phyloP scores from a whole-genome alignment of 2,113 vertebrate species.

The Eonycteris spelaea region DNA sequence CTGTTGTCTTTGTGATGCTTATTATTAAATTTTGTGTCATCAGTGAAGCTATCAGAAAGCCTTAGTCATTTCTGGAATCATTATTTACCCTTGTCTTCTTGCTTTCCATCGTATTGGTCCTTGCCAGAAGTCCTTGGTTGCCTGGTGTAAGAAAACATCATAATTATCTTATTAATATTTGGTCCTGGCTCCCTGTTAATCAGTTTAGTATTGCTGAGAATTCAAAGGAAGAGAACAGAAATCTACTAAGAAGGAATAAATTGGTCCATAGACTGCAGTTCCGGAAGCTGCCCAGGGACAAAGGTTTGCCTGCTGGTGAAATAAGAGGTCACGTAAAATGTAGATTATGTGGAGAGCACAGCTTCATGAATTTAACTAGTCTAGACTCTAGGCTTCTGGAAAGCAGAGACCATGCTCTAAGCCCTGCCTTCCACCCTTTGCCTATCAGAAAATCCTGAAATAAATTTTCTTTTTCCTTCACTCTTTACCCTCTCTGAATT shows the following conservation, averaged over 20 bases:
- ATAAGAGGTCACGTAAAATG: neutral
- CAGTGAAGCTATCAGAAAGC: neutral
- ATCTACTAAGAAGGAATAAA: neutral
- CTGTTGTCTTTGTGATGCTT: neutral
- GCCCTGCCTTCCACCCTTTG: neutral
- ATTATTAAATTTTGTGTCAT: neutral
- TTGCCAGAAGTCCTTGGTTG: neutral
- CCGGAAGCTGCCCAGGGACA: neutral
- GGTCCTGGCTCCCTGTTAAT: slow-evolving; percentile 41
- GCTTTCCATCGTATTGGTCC: neutral
- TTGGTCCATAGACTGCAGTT: neutral
- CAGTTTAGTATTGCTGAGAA: slow-evolving; percentile 44
- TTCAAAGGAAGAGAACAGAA: slow-evolving; percentile 35
- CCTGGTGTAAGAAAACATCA: slow-evolving; percentile 28
- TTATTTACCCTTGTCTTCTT: neutral
- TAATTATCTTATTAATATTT: slow-evolving; percentile 54
- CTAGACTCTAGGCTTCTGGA: neutral
- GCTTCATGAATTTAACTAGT: neutral
- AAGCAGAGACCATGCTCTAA: neutral
- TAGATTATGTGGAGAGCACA: neutral
- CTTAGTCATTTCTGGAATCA: neutral
- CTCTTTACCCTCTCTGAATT: neutral
- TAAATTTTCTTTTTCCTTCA: neutral
- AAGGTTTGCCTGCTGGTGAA: neutral
- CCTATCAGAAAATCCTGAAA: neutral